phyloP scores from a whole-genome alignment of 2,797 vertebrate genomes.

The Scolopax rusticola region DNA sequence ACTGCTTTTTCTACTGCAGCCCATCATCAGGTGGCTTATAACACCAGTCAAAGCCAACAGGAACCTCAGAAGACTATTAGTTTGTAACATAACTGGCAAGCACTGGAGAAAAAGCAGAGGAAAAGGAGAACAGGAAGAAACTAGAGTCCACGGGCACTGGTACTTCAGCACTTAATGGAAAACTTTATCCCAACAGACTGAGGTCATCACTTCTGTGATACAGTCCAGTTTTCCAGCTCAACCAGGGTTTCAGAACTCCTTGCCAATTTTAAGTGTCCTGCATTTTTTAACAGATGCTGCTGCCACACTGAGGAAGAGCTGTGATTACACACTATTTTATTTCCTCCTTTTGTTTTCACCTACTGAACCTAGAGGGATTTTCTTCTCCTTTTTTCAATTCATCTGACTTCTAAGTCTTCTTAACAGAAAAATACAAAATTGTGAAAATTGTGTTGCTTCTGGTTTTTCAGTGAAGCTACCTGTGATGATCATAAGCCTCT shows the following conservation, averaged over 20 bases:
- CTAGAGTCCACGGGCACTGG: not conserved
- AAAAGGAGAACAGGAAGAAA: not conserved
- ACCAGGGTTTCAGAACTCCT: not conserved
- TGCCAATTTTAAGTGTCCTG: not conserved
- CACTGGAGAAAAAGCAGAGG: not conserved
- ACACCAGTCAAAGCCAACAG: not conserved
- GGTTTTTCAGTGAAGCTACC: not conserved
- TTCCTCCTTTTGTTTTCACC: not conserved
- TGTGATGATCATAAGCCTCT: not conserved
- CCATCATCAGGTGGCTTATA: not conserved
- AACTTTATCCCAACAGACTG: not conserved
- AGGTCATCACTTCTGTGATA: not conserved
- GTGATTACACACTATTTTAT: not conserved
- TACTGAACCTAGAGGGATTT: not conserved
- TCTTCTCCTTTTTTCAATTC: not conserved
- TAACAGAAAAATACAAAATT: not conserved
- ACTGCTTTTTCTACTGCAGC: not conserved
- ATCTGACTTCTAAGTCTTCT: not conserved
- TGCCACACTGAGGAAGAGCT: slow-evolving; percentile 48
- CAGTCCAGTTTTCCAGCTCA: not conserved
- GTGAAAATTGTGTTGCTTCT: not conserved
- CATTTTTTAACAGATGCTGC: slow-evolving; percentile 45
- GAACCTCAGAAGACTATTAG: not conserved
- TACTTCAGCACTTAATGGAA: not conserved
- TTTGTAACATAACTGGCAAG: not conserved